phyloP scores from a whole-genome alignment of 2,888 invertebrate genomes.

The Platycheirus rosarum region DNA sequence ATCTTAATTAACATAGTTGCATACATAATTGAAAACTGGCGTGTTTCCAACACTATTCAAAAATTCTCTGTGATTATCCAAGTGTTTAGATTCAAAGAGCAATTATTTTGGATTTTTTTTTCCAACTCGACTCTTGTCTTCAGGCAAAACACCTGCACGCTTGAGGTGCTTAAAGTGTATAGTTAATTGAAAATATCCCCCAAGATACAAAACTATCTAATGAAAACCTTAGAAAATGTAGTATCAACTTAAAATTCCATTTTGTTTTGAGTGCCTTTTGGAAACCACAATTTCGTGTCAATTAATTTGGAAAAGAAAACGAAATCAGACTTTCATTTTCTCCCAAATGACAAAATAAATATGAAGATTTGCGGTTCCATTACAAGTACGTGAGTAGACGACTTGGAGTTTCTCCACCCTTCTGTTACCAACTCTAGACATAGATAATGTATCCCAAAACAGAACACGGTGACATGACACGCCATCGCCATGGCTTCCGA shows the following conservation, averaged over 20 bases:
- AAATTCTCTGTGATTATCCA: not conserved
- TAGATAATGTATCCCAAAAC: slow-evolving; percentile 24
- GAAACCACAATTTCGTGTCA: slow-evolving; percentile 17
- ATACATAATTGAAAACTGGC: slow-evolving; percentile 17
- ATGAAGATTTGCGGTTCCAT: slow-evolving; percentile 54
- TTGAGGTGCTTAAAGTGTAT: slow-evolving; percentile 26
- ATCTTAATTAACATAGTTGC: slow-evolving; percentile 4
- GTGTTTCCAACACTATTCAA: slow-evolving; percentile 3
- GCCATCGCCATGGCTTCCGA: slow-evolving; percentile 23
- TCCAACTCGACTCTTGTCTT: not conserved
- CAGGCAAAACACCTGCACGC: slow-evolving; percentile 36
- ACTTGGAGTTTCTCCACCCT: not conserved
- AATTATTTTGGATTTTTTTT: not conserved
- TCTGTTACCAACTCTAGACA: slow-evolving; percentile 18
- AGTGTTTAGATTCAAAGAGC: not conserved
- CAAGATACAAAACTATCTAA: slow-evolving; percentile 6
- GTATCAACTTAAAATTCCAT: slow-evolving; percentile 5
- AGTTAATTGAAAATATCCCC: slow-evolving; percentile 5
- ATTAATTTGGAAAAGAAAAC: slow-evolving; percentile 38
- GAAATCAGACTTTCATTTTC: slow-evolving; percentile 64
- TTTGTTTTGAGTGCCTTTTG: not conserved
- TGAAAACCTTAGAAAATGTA: slow-evolving; percentile 30
- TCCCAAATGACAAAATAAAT: slow-evolving; percentile 66
- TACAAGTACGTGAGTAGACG: slow-evolving; percentile 32
- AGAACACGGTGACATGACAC: slow-evolving; percentile 60